These are phyloP conservation scores for Acrobasis repandana DNA, from an alignment of 2,888 invertebrate species.

Conservation along the genomic window DNA sequence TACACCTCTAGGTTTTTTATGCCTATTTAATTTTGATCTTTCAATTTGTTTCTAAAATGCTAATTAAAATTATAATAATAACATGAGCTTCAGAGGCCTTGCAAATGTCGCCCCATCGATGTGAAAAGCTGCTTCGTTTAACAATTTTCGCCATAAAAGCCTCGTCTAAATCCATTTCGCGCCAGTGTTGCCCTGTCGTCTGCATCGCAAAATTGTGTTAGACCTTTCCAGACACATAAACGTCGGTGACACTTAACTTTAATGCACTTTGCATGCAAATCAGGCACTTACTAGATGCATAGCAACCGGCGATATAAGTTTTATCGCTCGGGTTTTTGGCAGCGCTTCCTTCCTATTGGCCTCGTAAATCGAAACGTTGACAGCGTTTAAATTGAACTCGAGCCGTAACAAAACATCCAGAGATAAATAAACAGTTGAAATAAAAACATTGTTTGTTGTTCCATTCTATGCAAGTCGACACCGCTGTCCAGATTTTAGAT, in stretches of 20 bases:
- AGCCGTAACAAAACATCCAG: background rate
- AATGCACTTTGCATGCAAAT: conserved; percentile 20
- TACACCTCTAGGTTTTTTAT: background rate
- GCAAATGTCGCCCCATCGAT: no score
- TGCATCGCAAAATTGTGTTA: conserved; percentile 12
- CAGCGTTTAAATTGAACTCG: conserved; percentile 7
- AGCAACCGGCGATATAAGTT: conserved; percentile 3
- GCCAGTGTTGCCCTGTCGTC: background rate
- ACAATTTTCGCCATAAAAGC: background rate
- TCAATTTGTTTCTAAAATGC: no score
- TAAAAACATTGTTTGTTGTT: background rate
- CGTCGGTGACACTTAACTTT: conserved; percentile 11
- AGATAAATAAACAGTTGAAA: background rate
- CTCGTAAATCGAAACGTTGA: conserved; percentile 14
- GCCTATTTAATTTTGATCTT: background rate
- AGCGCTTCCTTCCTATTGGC: conserved; percentile 20
- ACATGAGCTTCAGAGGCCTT: no score
- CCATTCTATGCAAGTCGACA: background rate
- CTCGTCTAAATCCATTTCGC: background rate
- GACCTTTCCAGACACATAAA: conserved; percentile 14
- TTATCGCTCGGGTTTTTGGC: conserved; percentile 8
- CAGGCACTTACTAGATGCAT: background rate
- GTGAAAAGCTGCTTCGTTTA: background rate
- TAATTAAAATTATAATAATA: no score
- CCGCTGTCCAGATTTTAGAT: background rate